Evolutionary conservation across 2,797 vertebrate genomes (phyloP).

Genomic region (Tadarida brasiliensis): DNA sequence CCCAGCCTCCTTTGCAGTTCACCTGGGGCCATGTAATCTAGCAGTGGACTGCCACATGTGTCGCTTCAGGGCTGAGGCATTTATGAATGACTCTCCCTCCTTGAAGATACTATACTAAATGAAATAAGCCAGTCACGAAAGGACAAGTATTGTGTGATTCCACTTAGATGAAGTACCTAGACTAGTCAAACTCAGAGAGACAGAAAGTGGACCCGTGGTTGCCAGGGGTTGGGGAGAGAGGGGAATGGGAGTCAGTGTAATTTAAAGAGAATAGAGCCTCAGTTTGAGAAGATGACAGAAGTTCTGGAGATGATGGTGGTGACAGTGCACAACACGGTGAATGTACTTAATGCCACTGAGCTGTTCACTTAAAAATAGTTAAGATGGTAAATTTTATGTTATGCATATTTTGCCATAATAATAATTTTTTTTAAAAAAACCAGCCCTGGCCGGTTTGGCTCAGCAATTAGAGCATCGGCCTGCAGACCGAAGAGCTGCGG

Average conservation of each 20-base stretch:
- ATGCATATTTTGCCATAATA: neutral
- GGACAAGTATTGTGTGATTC: neutral
- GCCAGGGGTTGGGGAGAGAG: neutral
- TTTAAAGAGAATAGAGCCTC: neutral
- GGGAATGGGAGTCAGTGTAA: neutral
- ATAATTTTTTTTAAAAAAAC: no score
- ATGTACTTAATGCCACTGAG: neutral
- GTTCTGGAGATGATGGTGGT: neutral
- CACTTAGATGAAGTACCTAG: neutral
- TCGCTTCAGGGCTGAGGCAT: neutral
- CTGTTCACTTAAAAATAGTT: neutral
- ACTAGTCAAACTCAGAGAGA: neutral
- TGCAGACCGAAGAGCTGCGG: no score
- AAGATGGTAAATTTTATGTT: neutral
- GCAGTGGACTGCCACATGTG: neutral
- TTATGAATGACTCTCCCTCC: neutral
- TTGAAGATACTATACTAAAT: neutral
- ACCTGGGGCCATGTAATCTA: neutral
- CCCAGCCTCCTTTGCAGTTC: neutral
- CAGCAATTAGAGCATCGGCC: no score
- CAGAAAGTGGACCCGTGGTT: neutral
- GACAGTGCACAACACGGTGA: neutral
- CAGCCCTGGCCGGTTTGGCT: no score
- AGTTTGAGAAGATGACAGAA: neutral
- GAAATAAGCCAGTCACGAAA: neutral